These are phyloP conservation scores for Anser cygnoides DNA, from an alignment of 2,113 vertebrate genomes.

Conservation along the genomic window DNA sequence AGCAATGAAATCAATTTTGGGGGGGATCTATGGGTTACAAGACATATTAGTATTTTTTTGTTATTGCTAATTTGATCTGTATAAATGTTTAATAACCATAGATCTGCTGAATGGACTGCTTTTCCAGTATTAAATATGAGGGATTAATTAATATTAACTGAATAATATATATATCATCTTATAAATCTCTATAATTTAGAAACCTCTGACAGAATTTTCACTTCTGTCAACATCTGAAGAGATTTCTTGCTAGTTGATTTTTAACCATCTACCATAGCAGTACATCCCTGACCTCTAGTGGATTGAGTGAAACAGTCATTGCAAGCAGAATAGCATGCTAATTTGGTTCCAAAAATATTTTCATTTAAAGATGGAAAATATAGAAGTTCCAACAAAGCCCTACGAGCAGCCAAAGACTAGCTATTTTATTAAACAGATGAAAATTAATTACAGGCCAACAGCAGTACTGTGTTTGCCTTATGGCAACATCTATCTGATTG, in stretches of 20 bases:
- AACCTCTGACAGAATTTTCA: background rate
- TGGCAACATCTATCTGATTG: background rate
- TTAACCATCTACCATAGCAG: background rate
- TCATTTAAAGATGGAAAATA: background rate
- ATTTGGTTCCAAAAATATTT: background rate
- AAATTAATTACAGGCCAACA: slow-evolving; percentile 18
- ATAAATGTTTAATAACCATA: background rate
- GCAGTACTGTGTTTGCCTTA: background rate
- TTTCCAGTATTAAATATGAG: background rate
- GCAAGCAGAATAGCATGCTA: background rate
- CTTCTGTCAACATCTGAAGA: background rate
- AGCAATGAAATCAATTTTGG: background rate
- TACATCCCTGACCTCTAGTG: slow-evolving; percentile 68
- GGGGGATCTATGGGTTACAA: background rate
- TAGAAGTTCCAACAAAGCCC: background rate
- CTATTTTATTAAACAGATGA: background rate
- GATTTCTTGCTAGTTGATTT: background rate
- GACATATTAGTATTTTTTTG: background rate
- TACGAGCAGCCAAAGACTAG: background rate
- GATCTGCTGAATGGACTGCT: background rate
- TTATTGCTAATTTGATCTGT: background rate
- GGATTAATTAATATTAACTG: background rate
- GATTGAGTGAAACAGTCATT: background rate
- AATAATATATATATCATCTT: background rate
- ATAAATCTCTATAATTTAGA: background rate